Percentiles rank a stretch among this genome's conserved stretches.
phyloP scores from a whole-genome alignment of 2,113 vertebrate species.

The Ceyx cyanopectus region DNA sequence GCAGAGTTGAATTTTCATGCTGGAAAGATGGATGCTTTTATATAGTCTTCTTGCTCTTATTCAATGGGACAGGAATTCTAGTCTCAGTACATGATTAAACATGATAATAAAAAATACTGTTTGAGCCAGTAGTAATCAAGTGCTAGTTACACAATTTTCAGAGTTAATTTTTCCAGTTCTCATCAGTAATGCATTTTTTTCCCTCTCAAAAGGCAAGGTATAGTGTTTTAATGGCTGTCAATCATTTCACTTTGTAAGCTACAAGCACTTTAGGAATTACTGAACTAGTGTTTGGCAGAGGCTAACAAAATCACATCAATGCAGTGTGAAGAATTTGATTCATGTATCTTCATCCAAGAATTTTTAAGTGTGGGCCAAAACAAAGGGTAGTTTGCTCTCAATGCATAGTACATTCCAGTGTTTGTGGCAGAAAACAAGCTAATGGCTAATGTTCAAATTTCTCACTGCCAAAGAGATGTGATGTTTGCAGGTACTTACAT shows the following conservation, averaged over 20 bases:
- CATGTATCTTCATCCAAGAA: background rate
- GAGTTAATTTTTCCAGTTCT: slow-evolving; percentile 29
- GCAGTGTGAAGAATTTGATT: background rate
- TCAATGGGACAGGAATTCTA: slow-evolving; percentile 8
- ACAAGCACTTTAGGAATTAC: slow-evolving; percentile 30
- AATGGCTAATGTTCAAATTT: background rate
- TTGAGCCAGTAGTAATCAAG: slow-evolving; percentile 27
- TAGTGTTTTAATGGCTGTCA: slow-evolving; percentile 2
- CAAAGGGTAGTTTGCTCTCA: background rate
- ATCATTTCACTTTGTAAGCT: background rate
- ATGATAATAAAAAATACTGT: background rate
- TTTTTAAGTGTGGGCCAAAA: slow-evolving; percentile 1
- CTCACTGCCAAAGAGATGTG: background rate
- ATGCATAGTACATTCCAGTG: background rate
- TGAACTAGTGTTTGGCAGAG: slow-evolving; percentile 17
- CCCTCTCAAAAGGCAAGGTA: slow-evolving; percentile 15
- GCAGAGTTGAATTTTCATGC: slow-evolving; percentile 36
- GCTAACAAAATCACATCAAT: background rate
- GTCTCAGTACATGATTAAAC: slow-evolving; percentile 8
- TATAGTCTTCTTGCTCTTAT: background rate
- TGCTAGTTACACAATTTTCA: background rate
- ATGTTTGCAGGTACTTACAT: background rate
- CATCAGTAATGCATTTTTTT: background rate
- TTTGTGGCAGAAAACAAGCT: background rate
- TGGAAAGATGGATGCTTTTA: background rate